These are phyloP conservation scores for Clarias gariepinus DNA, from an alignment of 2,113 vertebrate species.

Conservation along the genomic window DNA sequence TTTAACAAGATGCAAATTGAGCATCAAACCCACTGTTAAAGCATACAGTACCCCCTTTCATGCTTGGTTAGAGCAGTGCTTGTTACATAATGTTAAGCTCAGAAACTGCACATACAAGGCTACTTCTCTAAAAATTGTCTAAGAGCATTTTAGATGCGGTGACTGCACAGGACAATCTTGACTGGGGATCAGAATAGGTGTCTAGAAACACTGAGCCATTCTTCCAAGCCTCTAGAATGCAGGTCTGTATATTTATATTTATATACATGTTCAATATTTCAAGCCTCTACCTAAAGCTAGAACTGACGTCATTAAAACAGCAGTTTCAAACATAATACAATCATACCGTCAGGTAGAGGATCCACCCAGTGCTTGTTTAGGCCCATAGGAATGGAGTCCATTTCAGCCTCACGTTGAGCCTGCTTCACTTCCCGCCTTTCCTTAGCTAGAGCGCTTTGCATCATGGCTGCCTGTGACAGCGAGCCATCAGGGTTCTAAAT, in stretches of 20 bases:
- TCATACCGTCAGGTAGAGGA: slow-evolving; percentile 90
- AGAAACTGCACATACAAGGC: neutral
- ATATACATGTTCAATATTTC: neutral
- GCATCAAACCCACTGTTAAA: slow-evolving; percentile 51
- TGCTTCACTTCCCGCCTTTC: slow-evolving; percentile 94
- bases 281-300: neutral
- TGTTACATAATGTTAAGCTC: neutral
- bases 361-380: slow-evolving; percentile 99
- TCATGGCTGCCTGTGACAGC: slow-evolving; percentile 97
- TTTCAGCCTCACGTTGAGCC: slow-evolving; percentile 94
- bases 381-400: slow-evolving; percentile 99
- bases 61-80: neutral
- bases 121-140: neutral
- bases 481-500: slow-evolving; percentile 94
- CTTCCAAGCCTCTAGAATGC: neutral
- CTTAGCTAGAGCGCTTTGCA: slow-evolving; percentile 97
- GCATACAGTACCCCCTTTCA: slow-evolving; percentile 42
- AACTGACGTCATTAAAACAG: neutral
- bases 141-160: neutral
- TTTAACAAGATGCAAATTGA: slow-evolving; percentile 61
- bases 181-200: neutral
- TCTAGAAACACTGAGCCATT: neutral
- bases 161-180: neutral
- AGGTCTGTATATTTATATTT: too few species aligned
- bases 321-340: neutral